Base-by-base conservation (phyloP, 2,797 vertebrate species). In the Phaenicophaeus curvirostris region DNA sequence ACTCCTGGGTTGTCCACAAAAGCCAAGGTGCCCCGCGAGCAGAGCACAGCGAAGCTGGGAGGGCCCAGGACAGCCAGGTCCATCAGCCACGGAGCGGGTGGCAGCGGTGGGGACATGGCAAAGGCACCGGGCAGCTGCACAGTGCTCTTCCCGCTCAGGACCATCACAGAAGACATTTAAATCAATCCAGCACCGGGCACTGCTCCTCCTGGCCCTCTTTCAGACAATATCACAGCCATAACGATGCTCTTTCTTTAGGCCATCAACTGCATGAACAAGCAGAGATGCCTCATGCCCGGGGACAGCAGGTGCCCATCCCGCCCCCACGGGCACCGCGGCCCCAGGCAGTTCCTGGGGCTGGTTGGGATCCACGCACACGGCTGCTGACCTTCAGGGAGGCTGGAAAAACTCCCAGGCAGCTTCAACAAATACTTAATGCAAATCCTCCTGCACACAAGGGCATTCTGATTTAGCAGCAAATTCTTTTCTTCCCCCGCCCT, bases 221-320 rank as follows among this genome's bases (percentile, higher is more conserved):
- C 62, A 48, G 25, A 15, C 13, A 35, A 50, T 76, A 76, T 14
- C 20, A 0, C 37, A 41, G 18, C 46, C 59, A 30, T 13, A 30
- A 6, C 5, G 5, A 37, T 14, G 59, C 15, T 27, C 35, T 48
- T 74, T 48, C 65, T 50, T 37, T 12, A 44, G 58, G 74, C 16
- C 41, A 53, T 6, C 2, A 2, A 13, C 23, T 20, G 33, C 55
- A 33, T 0, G 0, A 13, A 3, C 8, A 27, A 58, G 55, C 17
- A 75, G 66, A 33, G 24, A 8, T 1, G 1, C 53, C 66, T 55
- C 62, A 17, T 13, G 4, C 55, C 25, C n/a, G 0, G 28, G n/a
- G 30, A 74, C 71, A 76, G 30, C 55, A 9, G 91, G 68, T 30
- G 57, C 31, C 85, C 2, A 3, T 65, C 28, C 72, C 1, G 0